Evolutionary conservation across 1,140 invertebrate genomes (phyloP), one percentile per base, ranked within the genome.

Genomic region (Brachystomella parvula): DNA sequence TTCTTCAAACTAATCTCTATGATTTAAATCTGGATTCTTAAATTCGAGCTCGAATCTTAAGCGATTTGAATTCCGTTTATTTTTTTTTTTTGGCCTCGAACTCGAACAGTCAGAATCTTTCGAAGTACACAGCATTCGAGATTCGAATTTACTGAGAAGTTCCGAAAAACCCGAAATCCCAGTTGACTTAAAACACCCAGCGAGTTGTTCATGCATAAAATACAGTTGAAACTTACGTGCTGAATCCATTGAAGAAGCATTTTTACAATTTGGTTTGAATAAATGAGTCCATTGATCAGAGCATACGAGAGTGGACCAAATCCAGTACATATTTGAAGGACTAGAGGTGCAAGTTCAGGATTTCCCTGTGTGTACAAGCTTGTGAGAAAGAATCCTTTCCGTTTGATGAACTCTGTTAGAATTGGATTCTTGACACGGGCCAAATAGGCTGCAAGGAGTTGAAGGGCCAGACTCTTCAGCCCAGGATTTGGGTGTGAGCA

Each of bases 301-400:
- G 69, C 64, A 65, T 69, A 71, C 2, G 68, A 66, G 26, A 69
- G 35, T 47, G 71, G 71, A 21, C 71, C 71, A 61, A 66, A 71
- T 62, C 64, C 67, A 24, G 61, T 44, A 47, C 71, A 69, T 57
- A 68, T 73, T 30, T 66, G 63, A 1, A 35, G 9, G 26, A 71
- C 56, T 9, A 71, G 30, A 33, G 33, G 28, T n/a, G 56, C 21
- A 31, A 70, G 29, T 33, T 69, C 69, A 0, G 69, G 47, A 26
- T 24, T 56, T 12, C 28, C 49, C 29, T 73, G 71, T 28, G 70
- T 67, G 39, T 73, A 73, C 57, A 73, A 65, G 31, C 69, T 65
- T 0, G 71, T 64, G 0, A 73, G 53, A 32, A 67, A 68, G 31
- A 73, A 73, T 24, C 71, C 71, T 57, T 63, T 66, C 29, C 31